Conservation (phyloP, 2,113 vertebrate genomes). For the Cnemophilus loriae region DNA sequence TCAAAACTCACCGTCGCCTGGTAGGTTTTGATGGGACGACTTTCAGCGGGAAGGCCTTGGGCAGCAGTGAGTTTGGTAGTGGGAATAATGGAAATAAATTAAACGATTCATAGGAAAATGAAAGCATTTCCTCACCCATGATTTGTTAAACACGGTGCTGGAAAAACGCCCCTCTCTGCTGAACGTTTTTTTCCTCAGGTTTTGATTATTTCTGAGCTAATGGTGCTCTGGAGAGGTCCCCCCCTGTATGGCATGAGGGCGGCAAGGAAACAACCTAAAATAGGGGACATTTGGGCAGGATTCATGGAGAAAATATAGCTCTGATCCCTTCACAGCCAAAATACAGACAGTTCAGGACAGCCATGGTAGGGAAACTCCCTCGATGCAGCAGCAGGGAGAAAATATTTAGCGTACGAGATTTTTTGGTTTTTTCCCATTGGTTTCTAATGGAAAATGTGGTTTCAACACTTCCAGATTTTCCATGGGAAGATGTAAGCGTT, state of each 20-base stretch:
- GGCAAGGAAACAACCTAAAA: neutral
- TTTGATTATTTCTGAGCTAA: neutral
- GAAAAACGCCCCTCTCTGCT: neutral
- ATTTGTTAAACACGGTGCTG: fast-evolving
- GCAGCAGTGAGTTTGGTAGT: neutral
- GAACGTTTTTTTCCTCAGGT: neutral
- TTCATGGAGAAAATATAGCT: neutral
- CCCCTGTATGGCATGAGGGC: fast-evolving
- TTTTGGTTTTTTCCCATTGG: neutral
- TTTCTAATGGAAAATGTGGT: neutral
- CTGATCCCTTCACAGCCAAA: neutral
- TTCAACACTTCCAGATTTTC: neutral
- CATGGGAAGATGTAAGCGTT: neutral
- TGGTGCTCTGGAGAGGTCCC: fast-evolving
- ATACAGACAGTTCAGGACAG: neutral
- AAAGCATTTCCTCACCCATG: neutral
- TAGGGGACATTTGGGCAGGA: neutral
- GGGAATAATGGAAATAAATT: neutral
- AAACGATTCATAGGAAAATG: neutral
- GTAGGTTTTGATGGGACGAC: neutral
- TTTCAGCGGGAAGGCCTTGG: fast-evolving
- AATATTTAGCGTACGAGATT: neutral
- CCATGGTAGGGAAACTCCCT: neutral
- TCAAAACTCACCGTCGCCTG: fast-evolving
- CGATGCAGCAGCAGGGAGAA: neutral